Evolutionary conservation across 2,113 vertebrate species (phyloP).

Genomic region (Osmerus mordax): DNA sequence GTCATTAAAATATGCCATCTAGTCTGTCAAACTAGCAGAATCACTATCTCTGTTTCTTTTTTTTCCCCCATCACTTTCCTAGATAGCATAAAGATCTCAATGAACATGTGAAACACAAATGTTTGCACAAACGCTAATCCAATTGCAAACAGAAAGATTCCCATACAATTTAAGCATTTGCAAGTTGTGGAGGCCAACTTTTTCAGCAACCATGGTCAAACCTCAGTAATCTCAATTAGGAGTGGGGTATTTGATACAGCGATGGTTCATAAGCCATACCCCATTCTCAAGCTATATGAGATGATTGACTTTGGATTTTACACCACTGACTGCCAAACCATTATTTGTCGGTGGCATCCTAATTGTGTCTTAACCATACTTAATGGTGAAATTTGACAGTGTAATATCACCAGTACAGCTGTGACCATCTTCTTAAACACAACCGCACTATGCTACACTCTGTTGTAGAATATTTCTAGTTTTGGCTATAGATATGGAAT

Average conservation of each 20-base stretch:
- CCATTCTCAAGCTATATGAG: conserved; percentile 11
- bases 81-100: conserved; percentile 49
- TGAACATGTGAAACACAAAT: conserved; percentile 64
- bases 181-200: conserved; percentile 14
- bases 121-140: conserved; percentile 58
- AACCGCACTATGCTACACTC: no score
- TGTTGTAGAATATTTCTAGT: no score
- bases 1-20: neutral
- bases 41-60: conserved; percentile 11
- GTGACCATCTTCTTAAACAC: no score
- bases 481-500: no score
- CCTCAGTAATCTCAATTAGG: conserved; percentile 48
- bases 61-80: conserved; percentile 7
- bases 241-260: conserved; percentile 48
- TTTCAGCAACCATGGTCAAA: conserved; percentile 40
- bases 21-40: conserved; percentile 32
- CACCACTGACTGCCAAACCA: neutral
- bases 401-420: neutral
- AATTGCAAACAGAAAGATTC: conserved; percentile 46
- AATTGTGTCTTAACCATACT: neutral
- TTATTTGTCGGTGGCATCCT: neutral
- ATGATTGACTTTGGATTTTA: conserved; percentile 6
- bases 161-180: conserved; percentile 40
- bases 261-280: conserved; percentile 28
- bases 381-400: neutral